A percentile compares a stretch with the other conserved stretches of the same genome.
Conservation (phyloP, 2,797 vertebrate species). For the Pelobates cultripes region DNA sequence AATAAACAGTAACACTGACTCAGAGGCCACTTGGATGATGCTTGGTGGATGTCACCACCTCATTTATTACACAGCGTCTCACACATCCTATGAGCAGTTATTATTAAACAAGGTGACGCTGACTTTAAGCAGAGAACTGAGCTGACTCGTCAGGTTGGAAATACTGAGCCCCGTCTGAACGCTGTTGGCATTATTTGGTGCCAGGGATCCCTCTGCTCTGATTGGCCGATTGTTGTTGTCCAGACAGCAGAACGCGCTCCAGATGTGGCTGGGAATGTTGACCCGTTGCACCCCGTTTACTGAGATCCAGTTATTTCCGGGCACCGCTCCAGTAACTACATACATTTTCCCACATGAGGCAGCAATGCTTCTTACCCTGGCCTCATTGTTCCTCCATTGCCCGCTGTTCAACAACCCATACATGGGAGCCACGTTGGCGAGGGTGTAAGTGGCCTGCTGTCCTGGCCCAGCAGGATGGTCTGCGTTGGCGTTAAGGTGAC, state of each 20-base stretch:
- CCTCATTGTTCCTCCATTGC: constrained; percentile 37
- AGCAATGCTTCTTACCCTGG: constrained; percentile 26
- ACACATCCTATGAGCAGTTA: constrained; percentile 24
- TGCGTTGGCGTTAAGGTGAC: constrained; percentile 46
- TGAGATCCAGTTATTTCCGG: constrained; percentile 48
- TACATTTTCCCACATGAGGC: constrained; percentile 40
- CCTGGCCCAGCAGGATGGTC: constrained; percentile 41
- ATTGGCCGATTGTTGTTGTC: constrained; percentile 43
- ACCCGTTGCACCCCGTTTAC: constrained; percentile 27
- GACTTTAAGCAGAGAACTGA: constrained; percentile 6
- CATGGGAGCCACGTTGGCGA: constrained; percentile 50
- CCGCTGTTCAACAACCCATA: constrained; percentile 38
- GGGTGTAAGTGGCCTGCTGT: constrained; percentile 37
- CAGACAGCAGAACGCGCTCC: constrained; percentile 52
- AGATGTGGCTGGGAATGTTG: constrained; percentile 45
- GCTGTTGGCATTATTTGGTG: constrained; percentile 38
- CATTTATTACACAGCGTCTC: not conserved
- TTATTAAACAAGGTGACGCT: constrained; percentile 34
- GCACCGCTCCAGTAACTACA: constrained; percentile 24
- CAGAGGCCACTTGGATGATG: not conserved
- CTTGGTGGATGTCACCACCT: not conserved
- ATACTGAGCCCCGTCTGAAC: constrained; percentile 28
- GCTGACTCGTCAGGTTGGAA: constrained; percentile 33
- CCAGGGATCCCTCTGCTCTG: constrained; percentile 38
- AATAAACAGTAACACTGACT: not conserved